phyloP scores from a whole-genome alignment of 2,113 vertebrate species.

The Machaerirhynchus nigripectus region DNA sequence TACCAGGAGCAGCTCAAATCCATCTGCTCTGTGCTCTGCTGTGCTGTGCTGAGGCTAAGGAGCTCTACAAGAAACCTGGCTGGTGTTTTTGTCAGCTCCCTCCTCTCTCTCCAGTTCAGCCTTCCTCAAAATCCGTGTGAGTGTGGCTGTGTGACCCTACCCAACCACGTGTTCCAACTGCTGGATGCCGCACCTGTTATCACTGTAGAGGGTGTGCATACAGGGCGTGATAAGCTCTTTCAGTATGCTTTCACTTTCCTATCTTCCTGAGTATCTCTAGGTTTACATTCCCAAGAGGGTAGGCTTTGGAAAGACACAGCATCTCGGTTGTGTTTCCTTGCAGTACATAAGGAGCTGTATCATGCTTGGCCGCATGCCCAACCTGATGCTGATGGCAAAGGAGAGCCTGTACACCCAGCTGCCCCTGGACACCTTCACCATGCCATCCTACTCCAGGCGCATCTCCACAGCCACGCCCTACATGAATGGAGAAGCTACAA shows the following conservation, averaged over 20 bases:
- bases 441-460: slow-evolving; percentile 95
- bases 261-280: not conserved
- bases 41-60: rapidly evolving
- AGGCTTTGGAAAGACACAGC: not conserved
- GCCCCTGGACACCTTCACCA: slow-evolving; percentile 91
- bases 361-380: slow-evolving; percentile 95
- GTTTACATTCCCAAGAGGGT: not conserved
- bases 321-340: not conserved
- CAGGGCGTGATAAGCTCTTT: not conserved
- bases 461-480: slow-evolving; percentile 97
- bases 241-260: not conserved
- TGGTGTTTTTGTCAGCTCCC: not conserved
- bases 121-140: not conserved
- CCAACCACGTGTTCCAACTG: not conserved
- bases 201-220: not conserved
- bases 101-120: not conserved
- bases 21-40: not conserved
- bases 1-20: not conserved
- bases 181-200: not conserved
- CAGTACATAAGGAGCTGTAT: slow-evolving; percentile 98
- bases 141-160: not conserved
- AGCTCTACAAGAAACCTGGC: not conserved
- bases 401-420: slow-evolving; percentile 95
- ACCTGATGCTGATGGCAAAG: slow-evolving; percentile 98
- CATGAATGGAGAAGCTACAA: slow-evolving; percentile 93